phyloP scores from a whole-genome alignment of 92 coral and sea anemone species.

The Zoanthus gigantus region DNA sequence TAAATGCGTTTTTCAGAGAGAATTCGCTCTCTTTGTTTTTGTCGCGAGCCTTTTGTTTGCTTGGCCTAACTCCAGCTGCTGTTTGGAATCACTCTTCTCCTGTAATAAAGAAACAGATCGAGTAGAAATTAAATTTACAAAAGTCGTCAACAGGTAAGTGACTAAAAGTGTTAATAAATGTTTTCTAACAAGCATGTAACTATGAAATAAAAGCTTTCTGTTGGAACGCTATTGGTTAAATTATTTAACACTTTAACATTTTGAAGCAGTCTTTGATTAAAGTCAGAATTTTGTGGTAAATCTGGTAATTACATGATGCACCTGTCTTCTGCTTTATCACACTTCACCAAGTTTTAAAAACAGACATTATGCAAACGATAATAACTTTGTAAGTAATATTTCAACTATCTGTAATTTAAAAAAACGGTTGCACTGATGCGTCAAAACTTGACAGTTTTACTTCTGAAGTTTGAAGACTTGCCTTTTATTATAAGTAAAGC shows the following conservation, averaged over 20 bases:
- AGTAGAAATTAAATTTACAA: conserved; percentile 42
- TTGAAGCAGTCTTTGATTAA: conserved; percentile 7
- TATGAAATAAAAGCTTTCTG: conserved; percentile 25
- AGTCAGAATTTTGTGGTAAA: not conserved
- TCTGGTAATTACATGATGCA: not conserved
- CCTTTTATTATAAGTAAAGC: not conserved
- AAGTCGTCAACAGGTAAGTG: conserved; percentile 50
- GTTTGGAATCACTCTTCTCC: not conserved
- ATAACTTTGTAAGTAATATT: not conserved
- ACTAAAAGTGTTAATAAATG: conserved; percentile 14
- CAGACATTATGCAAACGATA: conserved; percentile 8
- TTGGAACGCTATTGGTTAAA: conserved; percentile 30
- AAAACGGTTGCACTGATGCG: conserved; percentile 9
- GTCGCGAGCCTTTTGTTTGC: conserved; percentile 45
- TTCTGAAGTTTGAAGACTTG: not conserved
- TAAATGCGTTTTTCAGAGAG: conserved; percentile 33
- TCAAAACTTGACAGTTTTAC: not conserved
- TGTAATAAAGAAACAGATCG: conserved; percentile 19
- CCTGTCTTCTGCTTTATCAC: conserved; percentile 25
- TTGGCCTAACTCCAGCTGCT: conserved; percentile 19
- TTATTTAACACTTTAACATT: conserved; percentile 41
- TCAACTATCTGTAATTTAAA: not conserved
- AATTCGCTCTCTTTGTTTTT: conserved; percentile 5
- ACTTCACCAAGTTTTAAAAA: not conserved
- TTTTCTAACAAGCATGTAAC: conserved; percentile 37